Percentiles rank a stretch among this genome's conserved stretches.
These are phyloP conservation scores for Netelia inedita DNA, from an alignment of 2,888 invertebrate species.

Conservation along the genomic window DNA sequence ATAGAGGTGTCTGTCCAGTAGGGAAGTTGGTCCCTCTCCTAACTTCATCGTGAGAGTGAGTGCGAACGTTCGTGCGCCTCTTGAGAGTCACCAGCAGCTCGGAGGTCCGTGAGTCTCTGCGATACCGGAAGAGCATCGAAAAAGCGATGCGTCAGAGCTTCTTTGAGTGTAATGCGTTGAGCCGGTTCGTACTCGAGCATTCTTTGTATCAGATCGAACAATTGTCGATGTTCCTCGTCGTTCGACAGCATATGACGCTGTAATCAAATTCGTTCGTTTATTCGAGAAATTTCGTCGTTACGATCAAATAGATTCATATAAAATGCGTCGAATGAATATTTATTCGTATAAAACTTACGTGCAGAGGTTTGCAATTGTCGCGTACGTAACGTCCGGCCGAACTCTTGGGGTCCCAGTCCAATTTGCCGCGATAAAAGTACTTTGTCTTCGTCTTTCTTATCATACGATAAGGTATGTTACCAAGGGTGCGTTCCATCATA, in stretches of 20 bases:
- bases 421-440: constrained; percentile 98
- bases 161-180: constrained; percentile 94
- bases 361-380: constrained; percentile 98
- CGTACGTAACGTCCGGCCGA: constrained; percentile 98
- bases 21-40: constrained; percentile 82
- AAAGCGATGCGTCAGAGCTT: constrained; percentile 96
- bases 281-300: not conserved
- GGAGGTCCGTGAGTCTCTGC: constrained; percentile 89
- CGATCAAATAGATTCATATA: no score
- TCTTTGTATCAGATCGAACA: constrained; percentile 97
- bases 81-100: constrained; percentile 86
- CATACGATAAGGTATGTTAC: constrained; percentile 97
- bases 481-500: constrained; percentile 99
- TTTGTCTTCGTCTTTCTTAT: constrained; percentile 97
- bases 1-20: constrained; percentile 77
- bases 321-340: no score
- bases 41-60: constrained; percentile 90
- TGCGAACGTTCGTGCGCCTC: constrained; percentile 89
- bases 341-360: constrained; percentile 87
- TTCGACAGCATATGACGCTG: constrained; percentile 96
- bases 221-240: constrained; percentile 95
- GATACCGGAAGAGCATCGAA: constrained; percentile 94
- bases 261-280: constrained; percentile 78
- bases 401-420: constrained; percentile 99
- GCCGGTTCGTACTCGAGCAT: constrained; percentile 99